Conservation (phyloP, 2,113 vertebrate species). For the Natator depressus region DNA sequence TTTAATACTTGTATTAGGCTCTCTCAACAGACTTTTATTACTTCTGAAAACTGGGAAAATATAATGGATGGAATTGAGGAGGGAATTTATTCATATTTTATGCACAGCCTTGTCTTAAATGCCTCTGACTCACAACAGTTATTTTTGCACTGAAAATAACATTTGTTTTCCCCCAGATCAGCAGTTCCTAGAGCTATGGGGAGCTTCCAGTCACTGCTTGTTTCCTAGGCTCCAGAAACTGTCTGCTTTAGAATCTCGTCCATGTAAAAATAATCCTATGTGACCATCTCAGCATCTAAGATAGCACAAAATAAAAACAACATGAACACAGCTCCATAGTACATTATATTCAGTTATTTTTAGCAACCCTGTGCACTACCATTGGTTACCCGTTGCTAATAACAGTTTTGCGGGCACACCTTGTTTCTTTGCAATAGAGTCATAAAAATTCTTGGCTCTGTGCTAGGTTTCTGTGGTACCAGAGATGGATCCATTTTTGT, state of each 20-base stretch:
- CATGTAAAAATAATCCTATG: neutral
- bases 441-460: neutral
- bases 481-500: neutral
- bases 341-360: neutral
- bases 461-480: neutral
- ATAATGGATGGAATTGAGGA: neutral
- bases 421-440: neutral
- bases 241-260: neutral
- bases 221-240: neutral
- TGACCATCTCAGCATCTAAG: neutral
- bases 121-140: neutral
- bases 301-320: neutral
- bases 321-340: fast-evolving
- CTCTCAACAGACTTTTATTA: neutral
- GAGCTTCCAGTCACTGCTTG: neutral
- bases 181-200: neutral
- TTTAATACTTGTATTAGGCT: neutral
- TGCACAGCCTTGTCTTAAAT: neutral
- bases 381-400: neutral
- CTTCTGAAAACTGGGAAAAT: neutral
- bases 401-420: neutral
- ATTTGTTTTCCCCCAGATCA: constrained; percentile 10
- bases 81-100: neutral
- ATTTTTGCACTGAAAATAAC: constrained; percentile 1
- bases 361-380: neutral